phyloP scores from a whole-genome alignment of 2,888 invertebrate species.

The Crepidodera aurea region DNA sequence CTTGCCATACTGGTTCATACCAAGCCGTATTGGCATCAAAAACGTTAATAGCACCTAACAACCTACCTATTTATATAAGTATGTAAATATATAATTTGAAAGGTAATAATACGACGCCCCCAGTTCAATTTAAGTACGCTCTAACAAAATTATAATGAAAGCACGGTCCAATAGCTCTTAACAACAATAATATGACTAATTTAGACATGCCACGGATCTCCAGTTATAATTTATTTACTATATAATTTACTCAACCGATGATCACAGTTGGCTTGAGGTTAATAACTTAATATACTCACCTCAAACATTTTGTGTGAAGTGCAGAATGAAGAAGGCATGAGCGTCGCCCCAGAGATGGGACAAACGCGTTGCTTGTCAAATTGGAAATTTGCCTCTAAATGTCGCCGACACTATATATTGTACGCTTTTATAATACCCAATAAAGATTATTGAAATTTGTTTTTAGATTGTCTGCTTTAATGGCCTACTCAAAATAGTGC shows the following conservation, averaged over 20 bases:
- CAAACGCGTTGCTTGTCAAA: too few species aligned
- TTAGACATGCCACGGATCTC: slow-evolving; percentile 37
- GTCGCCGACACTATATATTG: too few species aligned
- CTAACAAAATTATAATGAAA: slow-evolving; percentile 49
- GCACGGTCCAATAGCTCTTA: slow-evolving; percentile 50
- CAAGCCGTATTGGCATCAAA: slow-evolving; percentile 29
- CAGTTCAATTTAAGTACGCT: slow-evolving; percentile 48
- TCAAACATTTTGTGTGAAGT: slow-evolving; percentile 37
- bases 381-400: not conserved
- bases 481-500: too few species aligned
- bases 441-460: too few species aligned
- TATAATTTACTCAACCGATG: slow-evolving; percentile 57
- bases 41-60: slow-evolving; percentile 39
- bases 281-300: slow-evolving; percentile 57
- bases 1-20: slow-evolving; percentile 34
- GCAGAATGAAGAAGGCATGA: slow-evolving; percentile 22
- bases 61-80: slow-evolving; percentile 47
- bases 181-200: slow-evolving; percentile 49
- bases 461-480: too few species aligned
- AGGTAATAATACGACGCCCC: slow-evolving; percentile 48
- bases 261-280: slow-evolving; percentile 56
- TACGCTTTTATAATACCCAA: too few species aligned
- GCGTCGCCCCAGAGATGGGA: slow-evolving; percentile 5
- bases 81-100: slow-evolving; percentile 51
- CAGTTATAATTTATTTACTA: slow-evolving; percentile 42